A percentile compares a stretch with the other conserved stretches of the same genome.
These are phyloP conservation scores for Rhyzopertha dominica DNA, from an alignment of 1,140 invertebrate species.

Conservation along the genomic window DNA sequence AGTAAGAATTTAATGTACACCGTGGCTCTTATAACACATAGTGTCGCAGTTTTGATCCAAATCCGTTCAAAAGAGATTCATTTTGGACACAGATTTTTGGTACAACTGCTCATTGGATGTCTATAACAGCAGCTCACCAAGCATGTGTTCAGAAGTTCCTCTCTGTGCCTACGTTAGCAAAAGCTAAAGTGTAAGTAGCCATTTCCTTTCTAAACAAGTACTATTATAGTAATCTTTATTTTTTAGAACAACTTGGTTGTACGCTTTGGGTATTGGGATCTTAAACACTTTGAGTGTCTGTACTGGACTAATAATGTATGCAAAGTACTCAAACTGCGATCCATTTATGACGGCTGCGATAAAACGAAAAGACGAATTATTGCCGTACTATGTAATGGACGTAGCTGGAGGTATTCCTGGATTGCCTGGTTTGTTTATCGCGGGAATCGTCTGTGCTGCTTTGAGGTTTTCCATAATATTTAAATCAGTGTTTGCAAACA, in stretches of 20 bases:
- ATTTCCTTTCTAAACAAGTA: not conserved
- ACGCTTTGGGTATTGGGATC: constrained; percentile 9
- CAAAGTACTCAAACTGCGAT: constrained; percentile 66
- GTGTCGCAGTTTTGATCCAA: constrained; percentile 53
- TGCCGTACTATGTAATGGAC: constrained; percentile 53
- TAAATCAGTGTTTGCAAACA: too few relatives aligned
- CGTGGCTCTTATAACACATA: not conserved
- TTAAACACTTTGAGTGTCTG: constrained; percentile 42
- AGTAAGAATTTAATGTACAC: constrained; percentile 17
- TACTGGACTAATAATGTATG: constrained; percentile 68
- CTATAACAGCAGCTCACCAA: constrained; percentile 55
- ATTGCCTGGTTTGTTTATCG: constrained; percentile 59
- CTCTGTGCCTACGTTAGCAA: constrained; percentile 47
- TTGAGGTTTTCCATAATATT: constrained; percentile 48
- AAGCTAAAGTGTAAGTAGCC: constrained; percentile 48
- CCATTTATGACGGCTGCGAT: constrained; percentile 55
- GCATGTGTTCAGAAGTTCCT: constrained; percentile 55
- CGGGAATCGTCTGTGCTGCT: constrained; percentile 59
- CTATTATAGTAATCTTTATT: not conserved
- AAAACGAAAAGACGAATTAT: constrained; percentile 45
- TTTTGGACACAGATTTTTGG: constrained; percentile 56
- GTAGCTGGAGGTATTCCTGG: constrained; percentile 47
- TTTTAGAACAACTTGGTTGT: constrained; percentile 9
- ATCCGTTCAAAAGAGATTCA: constrained; percentile 52
- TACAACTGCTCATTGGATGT: constrained; percentile 53